Percentiles rank a stretch among this genome's conserved stretches.
Evolutionary conservation across 2,113 vertebrate species (phyloP).

Genomic region (Ondatra zibethicus): DNA sequence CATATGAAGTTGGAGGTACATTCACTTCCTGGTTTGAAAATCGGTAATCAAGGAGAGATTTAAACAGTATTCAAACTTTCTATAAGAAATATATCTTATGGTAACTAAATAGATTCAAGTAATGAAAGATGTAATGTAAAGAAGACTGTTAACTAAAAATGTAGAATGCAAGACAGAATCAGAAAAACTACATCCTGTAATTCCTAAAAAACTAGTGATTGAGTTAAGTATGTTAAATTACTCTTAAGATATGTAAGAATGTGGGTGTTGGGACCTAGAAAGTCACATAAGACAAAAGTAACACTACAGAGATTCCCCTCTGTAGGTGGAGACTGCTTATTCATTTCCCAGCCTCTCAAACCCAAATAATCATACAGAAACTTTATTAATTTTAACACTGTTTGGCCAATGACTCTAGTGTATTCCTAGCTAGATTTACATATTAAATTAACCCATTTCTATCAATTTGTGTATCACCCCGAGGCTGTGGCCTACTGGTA

Average conservation of each 20-base stretch:
- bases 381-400: no score
- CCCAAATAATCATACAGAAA: no score
- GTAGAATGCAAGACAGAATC: neutral
- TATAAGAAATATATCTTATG: slow-evolving; percentile 16
- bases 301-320: neutral
- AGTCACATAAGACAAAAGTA: neutral
- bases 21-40: slow-evolving; percentile 16
- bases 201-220: neutral
- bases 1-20: neutral
- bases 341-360: no score
- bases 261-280: neutral
- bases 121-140: neutral
- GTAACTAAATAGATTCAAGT: neutral
- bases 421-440: no score
- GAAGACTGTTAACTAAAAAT: neutral
- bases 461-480: no score
- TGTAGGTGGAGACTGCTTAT: no score
- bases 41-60: neutral
- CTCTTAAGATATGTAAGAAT: slow-evolving; percentile 23
- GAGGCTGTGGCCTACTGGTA: no score
- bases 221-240: neutral
- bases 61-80: neutral
- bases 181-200: neutral
- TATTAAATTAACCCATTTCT: no score
- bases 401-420: no score